These are phyloP conservation scores for Ruditapes philippinarum DNA, from an alignment of 1,140 invertebrate genomes.

Conservation along the genomic window DNA sequence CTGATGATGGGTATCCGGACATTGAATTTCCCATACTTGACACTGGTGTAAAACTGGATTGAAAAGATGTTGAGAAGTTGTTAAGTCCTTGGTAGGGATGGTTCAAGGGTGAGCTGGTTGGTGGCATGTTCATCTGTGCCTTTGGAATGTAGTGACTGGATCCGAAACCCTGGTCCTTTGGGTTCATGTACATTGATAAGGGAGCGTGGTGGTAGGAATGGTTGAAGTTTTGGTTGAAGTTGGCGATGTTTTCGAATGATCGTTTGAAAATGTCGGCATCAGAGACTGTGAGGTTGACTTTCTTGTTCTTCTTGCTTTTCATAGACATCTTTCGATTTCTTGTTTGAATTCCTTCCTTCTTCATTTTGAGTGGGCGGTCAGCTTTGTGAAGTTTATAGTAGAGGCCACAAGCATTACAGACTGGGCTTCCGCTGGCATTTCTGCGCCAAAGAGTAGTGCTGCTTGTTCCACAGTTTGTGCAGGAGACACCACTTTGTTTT, in stretches of 20 bases:
- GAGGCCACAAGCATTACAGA: conserved; percentile 99
- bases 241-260: conserved; percentile 77
- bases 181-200: conserved; percentile 80
- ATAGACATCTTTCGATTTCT: conserved; percentile 94
- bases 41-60: conserved; percentile 56
- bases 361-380: conserved; percentile 97
- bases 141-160: conserved; percentile 27
- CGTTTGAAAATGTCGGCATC: conserved; percentile 81
- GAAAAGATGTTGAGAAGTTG: conserved; percentile 27
- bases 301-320: conserved; percentile 85
- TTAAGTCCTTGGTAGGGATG: conserved; percentile 37
- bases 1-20: not conserved
- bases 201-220: conserved; percentile 80
- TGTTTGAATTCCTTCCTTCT: conserved; percentile 99
- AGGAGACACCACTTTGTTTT: conserved; percentile 92
- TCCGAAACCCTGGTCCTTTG: conserved; percentile 1
- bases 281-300: conserved; percentile 74
- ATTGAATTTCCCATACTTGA: conserved; percentile 24
- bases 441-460: conserved; percentile 98
- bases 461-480: conserved; percentile 97
- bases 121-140: conserved; percentile 5
- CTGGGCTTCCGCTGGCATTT: conserved; percentile 98
- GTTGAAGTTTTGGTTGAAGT: conserved; percentile 75
- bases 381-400: conserved; percentile 98
- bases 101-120: conserved; percentile 16